Evolutionary conservation across 2,113 vertebrate genomes (phyloP).

Genomic region (Donacobius atricapilla): DNA sequence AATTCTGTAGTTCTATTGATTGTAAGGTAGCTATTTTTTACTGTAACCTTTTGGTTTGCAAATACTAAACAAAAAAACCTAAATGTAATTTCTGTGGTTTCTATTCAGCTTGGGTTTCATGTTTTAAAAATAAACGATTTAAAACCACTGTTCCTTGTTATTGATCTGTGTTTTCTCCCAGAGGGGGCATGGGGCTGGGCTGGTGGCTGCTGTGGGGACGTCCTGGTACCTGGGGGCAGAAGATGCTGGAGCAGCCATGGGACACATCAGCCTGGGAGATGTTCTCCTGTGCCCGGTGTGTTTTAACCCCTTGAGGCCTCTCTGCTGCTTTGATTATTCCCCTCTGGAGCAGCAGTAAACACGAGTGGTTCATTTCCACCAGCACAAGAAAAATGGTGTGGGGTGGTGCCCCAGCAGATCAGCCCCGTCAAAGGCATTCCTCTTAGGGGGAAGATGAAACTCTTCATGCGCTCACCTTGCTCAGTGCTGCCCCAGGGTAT

Average conservation of each 20-base stretch:
- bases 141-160: constrained; percentile 40
- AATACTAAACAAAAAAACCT: constrained; percentile 83
- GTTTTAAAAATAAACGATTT: constrained; percentile 90
- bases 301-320: neutral
- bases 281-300: accelerated
- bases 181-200: accelerated
- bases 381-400: neutral
- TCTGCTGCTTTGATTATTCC: neutral
- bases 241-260: neutral
- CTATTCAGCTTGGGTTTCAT: constrained; percentile 91
- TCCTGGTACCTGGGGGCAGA: neutral
- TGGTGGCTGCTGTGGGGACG: neutral
- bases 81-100: constrained; percentile 91
- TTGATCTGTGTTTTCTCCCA: neutral
- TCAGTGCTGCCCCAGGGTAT: neutral
- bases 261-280: neutral
- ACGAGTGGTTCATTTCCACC: accelerated
- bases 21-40: constrained; percentile 79
- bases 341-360: neutral
- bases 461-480: neutral
- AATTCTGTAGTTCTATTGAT: constrained; percentile 69
- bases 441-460: neutral
- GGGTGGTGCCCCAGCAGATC: neutral
- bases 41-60: constrained; percentile 79
- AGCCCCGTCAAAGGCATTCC: accelerated